Evolutionary conservation across 1,140 invertebrate species (phyloP).

Genomic region (Babylonia areolata): DNA sequence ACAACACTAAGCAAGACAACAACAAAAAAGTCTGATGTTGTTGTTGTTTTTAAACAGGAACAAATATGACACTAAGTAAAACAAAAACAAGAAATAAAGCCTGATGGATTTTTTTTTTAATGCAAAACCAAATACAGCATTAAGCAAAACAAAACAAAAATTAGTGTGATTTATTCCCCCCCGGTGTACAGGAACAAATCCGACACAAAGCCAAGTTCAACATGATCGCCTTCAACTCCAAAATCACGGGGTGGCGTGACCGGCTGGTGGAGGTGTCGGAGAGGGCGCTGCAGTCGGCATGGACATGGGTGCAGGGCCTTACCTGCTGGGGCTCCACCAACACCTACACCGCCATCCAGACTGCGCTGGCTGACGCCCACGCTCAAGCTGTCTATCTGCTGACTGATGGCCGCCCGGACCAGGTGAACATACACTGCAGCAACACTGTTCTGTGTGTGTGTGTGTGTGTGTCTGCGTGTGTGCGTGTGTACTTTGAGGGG

Average conservation of each 20-base stretch:
- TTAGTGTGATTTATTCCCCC: not conserved
- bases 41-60: too few species aligned
- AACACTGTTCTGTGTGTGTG: too few species aligned
- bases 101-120: conserved; percentile 1
- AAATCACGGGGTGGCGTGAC: conserved; percentile 71
- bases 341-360: conserved; percentile 71
- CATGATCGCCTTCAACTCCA: conserved; percentile 72
- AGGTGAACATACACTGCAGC: conserved; percentile 66
- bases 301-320: conserved; percentile 75
- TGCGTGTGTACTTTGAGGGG: too few species aligned
- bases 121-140: not conserved
- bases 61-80: too few species aligned
- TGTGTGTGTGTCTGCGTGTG: too few species aligned
- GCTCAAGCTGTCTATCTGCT: conserved; percentile 75
- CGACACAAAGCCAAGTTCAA: conserved; percentile 75
- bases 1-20: too few species aligned
- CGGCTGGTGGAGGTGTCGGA: conserved; percentile 73
- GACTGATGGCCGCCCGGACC: conserved; percentile 75
- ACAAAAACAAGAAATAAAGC: too few species aligned
- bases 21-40: too few species aligned
- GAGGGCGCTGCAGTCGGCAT: conserved; percentile 67
- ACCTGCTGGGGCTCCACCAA: conserved; percentile 75
- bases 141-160: too few species aligned
- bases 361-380: conserved; percentile 70
- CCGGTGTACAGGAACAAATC: conserved; percentile 72